Base-by-base conservation (phyloP, 2,797 vertebrate genomes). In the Spinus pinus region DNA sequence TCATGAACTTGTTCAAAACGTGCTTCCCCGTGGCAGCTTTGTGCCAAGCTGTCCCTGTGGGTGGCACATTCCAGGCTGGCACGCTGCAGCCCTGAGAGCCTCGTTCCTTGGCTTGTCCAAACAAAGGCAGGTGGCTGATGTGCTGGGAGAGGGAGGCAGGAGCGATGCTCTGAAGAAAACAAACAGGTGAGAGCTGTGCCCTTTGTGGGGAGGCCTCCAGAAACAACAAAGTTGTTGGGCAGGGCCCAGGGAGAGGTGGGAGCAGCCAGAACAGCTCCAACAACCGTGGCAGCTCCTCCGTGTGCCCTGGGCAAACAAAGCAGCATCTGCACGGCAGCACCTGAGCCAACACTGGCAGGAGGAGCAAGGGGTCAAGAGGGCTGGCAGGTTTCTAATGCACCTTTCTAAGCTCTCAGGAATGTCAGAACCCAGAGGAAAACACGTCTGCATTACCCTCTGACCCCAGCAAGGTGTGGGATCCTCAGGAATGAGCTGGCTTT, bases 71-170 rank as follows among this genome's bases (percentile, higher is more conserved):
- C 31, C 58, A 61, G 58, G 46, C 53, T 3, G 3, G 19, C 33
- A 61, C 1, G 0, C 57, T 54, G 25, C 53, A 50, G 82, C 50
- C 83, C 31, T 4, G 27, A 11, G 24, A 69, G 75, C 64, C 46
- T 82, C 9, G 0, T 19, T 28, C 42, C 54, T 60, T 46, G 1
- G 0, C 66, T 81, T 92, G 56, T 62, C 75, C 58, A 77, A 89
- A 79, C 91, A 93, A 51, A 53, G 66, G 60, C 77, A 72, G 73
- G 25, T 81, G 90, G 86, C 42, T 39, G 12, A 50, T 13, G 33
- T 4, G 18, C 33, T 9, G 0, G 0, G 37, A 1, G 6, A 58
- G 73, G 84, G 78, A 60, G 80, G 64, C 0, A 0, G 44, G 10
- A 17, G 46, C 0, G 0, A 18, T 25, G 35, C 20, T 19, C 9